phyloP scores from a whole-genome alignment of 2,888 invertebrate genomes.

The Lithophane leautieri region DNA sequence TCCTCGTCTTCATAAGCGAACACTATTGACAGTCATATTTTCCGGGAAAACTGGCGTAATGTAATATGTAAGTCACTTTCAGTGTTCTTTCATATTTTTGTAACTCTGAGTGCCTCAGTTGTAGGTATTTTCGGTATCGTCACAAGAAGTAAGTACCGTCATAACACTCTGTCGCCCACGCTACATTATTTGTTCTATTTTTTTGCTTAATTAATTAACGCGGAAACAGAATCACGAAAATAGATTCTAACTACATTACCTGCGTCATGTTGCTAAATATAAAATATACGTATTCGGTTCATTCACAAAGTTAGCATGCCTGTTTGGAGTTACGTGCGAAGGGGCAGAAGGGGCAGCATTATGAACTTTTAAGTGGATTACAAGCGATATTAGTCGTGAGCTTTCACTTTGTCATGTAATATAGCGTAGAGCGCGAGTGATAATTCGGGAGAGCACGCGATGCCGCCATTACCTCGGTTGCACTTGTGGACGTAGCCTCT shows the following conservation, averaged over 20 bases:
- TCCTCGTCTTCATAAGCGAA: constrained; percentile 50
- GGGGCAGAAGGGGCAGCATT: constrained; percentile 65
- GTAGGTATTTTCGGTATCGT: neutral
- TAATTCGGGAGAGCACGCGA: constrained; percentile 84
- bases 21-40: constrained; percentile 47
- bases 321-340: constrained; percentile 57
- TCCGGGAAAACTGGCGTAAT: constrained; percentile 16
- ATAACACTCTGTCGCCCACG: neutral
- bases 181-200: constrained; percentile 14
- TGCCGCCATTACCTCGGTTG: constrained; percentile 73
- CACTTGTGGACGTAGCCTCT: constrained; percentile 70
- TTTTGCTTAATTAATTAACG: constrained; percentile 16
- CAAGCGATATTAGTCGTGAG: constrained; percentile 79
- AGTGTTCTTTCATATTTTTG: constrained; percentile 1
- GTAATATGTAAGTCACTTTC: constrained; percentile 17
- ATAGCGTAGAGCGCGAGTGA: constrained; percentile 77
- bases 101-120: neutral
- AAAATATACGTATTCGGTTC: constrained; percentile 42
- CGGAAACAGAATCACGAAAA: constrained; percentile 29
- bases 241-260: constrained; percentile 63
- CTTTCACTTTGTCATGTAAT: constrained; percentile 81
- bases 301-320: constrained; percentile 70
- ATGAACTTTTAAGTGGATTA: constrained; percentile 84
- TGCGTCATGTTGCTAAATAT: constrained; percentile 59
- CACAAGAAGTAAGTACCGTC: neutral